Conservation (phyloP, 2,113 vertebrate species). For the Arenaria interpres region DNA sequence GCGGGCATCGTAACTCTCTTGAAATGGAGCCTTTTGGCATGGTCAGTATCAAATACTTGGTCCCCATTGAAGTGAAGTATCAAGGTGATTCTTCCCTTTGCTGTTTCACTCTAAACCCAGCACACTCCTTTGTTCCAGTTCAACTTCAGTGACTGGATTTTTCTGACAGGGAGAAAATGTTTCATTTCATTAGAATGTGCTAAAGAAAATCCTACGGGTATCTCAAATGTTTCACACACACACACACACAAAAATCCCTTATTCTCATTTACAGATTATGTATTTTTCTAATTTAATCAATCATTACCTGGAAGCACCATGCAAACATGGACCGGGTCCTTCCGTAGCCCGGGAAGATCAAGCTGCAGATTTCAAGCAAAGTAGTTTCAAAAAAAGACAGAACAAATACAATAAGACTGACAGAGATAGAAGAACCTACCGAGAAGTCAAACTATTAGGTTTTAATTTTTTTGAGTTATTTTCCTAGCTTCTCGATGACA, state of each 20-base stretch:
- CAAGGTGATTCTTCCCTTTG: neutral
- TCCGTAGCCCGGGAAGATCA: neutral
- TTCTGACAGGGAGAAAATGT: neutral
- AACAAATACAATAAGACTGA: neutral
- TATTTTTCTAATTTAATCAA: neutral
- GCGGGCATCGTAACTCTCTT: rapidly evolving
- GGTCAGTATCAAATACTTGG: too few relatives aligned
- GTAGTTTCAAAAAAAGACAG: rapidly evolving
- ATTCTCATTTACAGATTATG: rapidly evolving
- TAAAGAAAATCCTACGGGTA: neutral
- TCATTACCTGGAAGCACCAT: neutral
- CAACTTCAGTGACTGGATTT: neutral
- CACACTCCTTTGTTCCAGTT: neutral
- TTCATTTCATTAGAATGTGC: rapidly evolving
- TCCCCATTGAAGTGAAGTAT: neutral
- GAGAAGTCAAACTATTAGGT: neutral
- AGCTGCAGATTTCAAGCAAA: neutral
- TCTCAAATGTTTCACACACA: neutral
- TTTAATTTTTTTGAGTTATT: neutral
- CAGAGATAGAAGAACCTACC: neutral
- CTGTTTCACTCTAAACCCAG: neutral
- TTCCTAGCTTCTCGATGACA: neutral
- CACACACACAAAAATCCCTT: neutral
- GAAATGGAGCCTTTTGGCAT: neutral
- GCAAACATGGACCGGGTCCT: rapidly evolving